phyloP scores from a whole-genome alignment of 1,140 invertebrate genomes.

The Nephotettix cincticeps region DNA sequence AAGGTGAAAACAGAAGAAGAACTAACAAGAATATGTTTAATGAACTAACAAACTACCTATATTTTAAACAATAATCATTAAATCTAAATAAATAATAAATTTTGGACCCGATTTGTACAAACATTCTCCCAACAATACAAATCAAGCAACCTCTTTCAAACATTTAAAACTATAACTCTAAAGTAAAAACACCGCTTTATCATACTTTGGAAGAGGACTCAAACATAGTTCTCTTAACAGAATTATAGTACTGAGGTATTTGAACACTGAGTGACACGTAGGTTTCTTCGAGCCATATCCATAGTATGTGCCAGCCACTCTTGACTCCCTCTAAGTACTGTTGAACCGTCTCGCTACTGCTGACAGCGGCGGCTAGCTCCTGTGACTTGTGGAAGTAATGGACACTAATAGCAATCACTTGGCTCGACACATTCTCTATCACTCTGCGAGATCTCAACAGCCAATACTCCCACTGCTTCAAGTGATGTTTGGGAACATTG shows the following conservation, averaged over 20 bases:
- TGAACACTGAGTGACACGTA: neutral
- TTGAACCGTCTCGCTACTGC: neutral
- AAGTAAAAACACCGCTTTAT: no score
- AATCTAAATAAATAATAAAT: no score
- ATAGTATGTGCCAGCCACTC: slow-evolving; percentile 11
- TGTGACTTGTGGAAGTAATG: neutral
- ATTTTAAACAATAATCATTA: no score
- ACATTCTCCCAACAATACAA: no score
- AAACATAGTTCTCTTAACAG: neutral
- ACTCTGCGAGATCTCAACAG: neutral
- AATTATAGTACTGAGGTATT: neutral
- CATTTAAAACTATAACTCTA: no score
- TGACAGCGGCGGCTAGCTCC: neutral
- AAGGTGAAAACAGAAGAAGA: no score
- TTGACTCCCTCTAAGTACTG: slow-evolving; percentile 8
- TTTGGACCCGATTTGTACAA: no score
- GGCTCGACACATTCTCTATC: neutral
- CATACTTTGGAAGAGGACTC: neutral
- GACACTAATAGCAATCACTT: neutral
- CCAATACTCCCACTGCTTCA: neutral
- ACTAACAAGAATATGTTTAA: no score
- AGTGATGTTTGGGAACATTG: neutral
- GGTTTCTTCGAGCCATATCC: neutral
- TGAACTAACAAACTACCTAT: no score
- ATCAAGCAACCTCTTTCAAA: no score